Conservation (phyloP, 2,113 vertebrate genomes). For the Zosterops borbonicus region DNA sequence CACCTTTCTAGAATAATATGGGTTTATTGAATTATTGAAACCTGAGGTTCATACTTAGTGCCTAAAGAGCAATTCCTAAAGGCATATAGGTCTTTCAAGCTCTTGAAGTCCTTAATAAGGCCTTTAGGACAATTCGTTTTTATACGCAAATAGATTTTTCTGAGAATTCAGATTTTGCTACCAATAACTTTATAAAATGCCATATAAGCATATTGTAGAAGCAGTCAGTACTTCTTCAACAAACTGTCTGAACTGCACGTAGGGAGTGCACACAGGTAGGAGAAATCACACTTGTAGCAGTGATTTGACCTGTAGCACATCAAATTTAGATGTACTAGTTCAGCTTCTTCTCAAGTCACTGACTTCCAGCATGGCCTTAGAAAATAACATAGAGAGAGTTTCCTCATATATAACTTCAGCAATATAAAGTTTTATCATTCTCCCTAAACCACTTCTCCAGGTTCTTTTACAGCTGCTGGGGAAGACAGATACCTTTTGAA, state of each 20-base stretch:
- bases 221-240: neutral
- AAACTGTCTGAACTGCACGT: neutral
- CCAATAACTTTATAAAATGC: neutral
- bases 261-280: fast-evolving
- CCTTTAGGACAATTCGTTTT: neutral
- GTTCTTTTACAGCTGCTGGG: neutral
- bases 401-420: neutral
- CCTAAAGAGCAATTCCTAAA: neutral
- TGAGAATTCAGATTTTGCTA: neutral
- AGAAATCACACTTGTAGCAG: neutral
- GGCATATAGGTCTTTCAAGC: neutral
- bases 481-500: neutral
- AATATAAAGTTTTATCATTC: neutral
- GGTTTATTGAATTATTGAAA: neutral
- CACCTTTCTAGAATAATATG: neutral
- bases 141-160: neutral
- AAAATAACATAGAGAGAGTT: neutral
- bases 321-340: neutral
- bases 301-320: too few species aligned
- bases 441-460: neutral
- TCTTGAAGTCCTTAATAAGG: neutral
- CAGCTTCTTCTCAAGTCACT: neutral
- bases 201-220: neutral
- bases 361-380: neutral
- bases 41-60: neutral